These are phyloP conservation scores for Rhingia campestris DNA, from an alignment of 2,888 invertebrate genomes.

Conservation along the genomic window DNA sequence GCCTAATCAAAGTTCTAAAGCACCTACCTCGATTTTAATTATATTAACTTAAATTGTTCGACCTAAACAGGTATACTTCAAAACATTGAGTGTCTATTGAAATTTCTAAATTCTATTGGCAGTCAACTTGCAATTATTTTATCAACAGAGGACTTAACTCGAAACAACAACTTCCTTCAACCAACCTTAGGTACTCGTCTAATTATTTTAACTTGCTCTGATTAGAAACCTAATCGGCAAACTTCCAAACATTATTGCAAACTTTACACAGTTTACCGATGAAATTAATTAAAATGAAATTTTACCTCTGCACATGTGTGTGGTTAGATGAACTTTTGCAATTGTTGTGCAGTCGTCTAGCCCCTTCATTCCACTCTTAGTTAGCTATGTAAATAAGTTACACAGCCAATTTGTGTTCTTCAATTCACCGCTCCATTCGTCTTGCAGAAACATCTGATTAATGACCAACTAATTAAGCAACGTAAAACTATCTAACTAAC, in stretches of 20 bases:
- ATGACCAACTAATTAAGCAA: conserved; percentile 45
- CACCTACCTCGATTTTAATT: too few relatives aligned
- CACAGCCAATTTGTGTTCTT: too few relatives aligned
- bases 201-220: not conserved
- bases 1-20: too few relatives aligned
- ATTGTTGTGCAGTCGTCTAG: not conserved
- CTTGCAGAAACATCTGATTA: conserved; percentile 31
- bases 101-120: too few relatives aligned
- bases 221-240: not conserved
- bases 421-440: not conserved
- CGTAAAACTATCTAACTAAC: conserved; percentile 36
- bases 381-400: not conserved
- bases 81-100: too few relatives aligned
- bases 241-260: not conserved
- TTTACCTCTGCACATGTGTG: conserved; percentile 14
- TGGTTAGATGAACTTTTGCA: conserved; percentile 4
- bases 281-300: conserved; percentile 19
- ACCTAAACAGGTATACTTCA: too few relatives aligned
- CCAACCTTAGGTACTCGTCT: too few relatives aligned
- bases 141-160: too few relatives aligned
- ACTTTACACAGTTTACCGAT: not conserved
- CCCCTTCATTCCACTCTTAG: not conserved
- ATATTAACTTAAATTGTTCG: too few relatives aligned
- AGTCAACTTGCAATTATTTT: too few relatives aligned
- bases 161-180: too few relatives aligned